phyloP scores from a whole-genome alignment of 2,888 invertebrate genomes.

The Gortyna flavago region DNA sequence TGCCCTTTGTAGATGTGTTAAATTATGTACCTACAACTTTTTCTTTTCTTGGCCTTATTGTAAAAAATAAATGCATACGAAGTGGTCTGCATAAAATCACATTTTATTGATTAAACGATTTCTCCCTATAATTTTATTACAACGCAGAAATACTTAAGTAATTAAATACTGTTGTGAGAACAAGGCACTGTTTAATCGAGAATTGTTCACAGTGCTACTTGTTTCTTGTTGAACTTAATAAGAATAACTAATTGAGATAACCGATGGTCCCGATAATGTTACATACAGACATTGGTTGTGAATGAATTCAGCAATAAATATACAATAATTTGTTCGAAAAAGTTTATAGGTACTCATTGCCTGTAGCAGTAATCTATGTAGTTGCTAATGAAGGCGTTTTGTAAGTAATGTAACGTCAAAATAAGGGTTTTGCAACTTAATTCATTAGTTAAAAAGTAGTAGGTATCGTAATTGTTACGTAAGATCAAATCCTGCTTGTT shows the following conservation, averaged over 20 bases:
- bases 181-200: slow-evolving; percentile 23
- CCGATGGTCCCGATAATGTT: slow-evolving; percentile 30
- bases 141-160: slow-evolving; percentile 1
- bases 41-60: slow-evolving; percentile 33
- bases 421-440: neutral
- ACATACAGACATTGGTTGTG: slow-evolving; percentile 61
- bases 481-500: slow-evolving; percentile 29
- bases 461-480: slow-evolving; percentile 6
- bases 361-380: slow-evolving; percentile 33
- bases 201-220: slow-evolving; percentile 16
- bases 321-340: slow-evolving; percentile 26
- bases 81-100: slow-evolving; percentile 2
- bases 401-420: slow-evolving; percentile 21
- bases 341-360: slow-evolving; percentile 8
- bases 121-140: neutral
- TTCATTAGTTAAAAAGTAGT: slow-evolving; percentile 10
- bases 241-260: slow-evolving; percentile 24
- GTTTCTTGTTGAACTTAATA: slow-evolving; percentile 32
- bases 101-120: slow-evolving; percentile 24
- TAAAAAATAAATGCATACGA: slow-evolving; percentile 16
- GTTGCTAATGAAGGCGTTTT: slow-evolving; percentile 17
- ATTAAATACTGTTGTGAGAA: slow-evolving; percentile 4
- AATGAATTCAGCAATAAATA: slow-evolving; percentile 62
- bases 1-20: slow-evolving; percentile 19
- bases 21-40: neutral